phyloP scores from a whole-genome alignment of 2,888 invertebrate genomes.

The Drosophila borealis region DNA sequence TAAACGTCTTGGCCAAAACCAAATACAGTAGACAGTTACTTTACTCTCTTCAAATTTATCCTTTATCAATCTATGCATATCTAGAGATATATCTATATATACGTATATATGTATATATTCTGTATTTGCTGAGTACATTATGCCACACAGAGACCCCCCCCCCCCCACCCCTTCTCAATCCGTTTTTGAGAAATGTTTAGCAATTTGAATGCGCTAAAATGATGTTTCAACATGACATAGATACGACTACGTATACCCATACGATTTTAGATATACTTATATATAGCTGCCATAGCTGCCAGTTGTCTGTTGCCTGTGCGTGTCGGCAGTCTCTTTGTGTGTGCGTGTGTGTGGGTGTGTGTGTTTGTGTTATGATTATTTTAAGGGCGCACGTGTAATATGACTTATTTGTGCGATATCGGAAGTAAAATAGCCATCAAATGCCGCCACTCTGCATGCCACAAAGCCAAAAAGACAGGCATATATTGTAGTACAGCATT shows the following conservation, averaged over 20 bases:
- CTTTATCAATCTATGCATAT: constrained; percentile 10
- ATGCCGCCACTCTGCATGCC: constrained; percentile 14
- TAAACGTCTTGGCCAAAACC: constrained; percentile 3
- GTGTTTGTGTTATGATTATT: constrained; percentile 6
- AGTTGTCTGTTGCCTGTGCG: constrained; percentile 25
- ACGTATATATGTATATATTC: neutral
- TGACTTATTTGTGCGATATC: constrained; percentile 20
- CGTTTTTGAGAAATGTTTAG: constrained; percentile 42
- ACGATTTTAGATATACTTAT: constrained; percentile 16
- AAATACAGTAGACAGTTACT: neutral
- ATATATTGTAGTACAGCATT: neutral
- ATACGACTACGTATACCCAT: constrained; percentile 9
- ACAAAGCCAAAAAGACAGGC: neutral
- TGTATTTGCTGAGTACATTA: constrained; percentile 31
- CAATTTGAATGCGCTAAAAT: constrained; percentile 54
- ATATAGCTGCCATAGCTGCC: constrained; percentile 5
- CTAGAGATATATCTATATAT: neutral
- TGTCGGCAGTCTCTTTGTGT: constrained; percentile 14
- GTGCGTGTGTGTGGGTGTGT: constrained; percentile 1
- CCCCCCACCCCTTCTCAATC: neutral
- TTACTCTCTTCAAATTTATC: constrained; percentile 16
- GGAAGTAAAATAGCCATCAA: constrained; percentile 30
- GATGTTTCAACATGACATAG: constrained; percentile 52
- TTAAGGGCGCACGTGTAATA: constrained; percentile 35
- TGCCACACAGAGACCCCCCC: constrained; percentile 10